Percentiles rank a stretch among this genome's conserved stretches.
Conservation (phyloP, 2,888 invertebrate genomes). For the Phalera bucephala region DNA sequence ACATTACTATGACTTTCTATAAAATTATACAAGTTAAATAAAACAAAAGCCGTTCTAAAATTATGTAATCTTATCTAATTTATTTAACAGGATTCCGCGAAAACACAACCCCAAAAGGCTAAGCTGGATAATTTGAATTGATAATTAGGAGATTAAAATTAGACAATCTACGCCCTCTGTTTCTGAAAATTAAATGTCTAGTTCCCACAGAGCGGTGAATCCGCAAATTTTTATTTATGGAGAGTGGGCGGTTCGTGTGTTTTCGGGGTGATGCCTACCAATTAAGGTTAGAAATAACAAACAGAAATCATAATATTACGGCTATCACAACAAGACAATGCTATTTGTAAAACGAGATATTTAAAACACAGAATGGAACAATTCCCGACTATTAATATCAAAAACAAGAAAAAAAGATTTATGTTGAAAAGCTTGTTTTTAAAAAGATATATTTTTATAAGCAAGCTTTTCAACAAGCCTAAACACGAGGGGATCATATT, state of each 20-base stretch:
- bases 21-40: constrained; percentile 7
- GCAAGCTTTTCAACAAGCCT: too few relatives aligned
- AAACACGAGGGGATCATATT: too few relatives aligned
- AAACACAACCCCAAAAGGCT: constrained; percentile 8
- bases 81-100: constrained; percentile 14
- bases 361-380: too few relatives aligned
- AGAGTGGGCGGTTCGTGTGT: constrained; percentile 2
- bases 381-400: too few relatives aligned
- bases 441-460: too few relatives aligned
- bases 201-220: constrained; percentile 4
- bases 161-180: constrained; percentile 1
- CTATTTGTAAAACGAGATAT: too few relatives aligned
- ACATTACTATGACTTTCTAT: too few relatives aligned
- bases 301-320: constrained; percentile 12
- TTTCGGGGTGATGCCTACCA: neutral
- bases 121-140: constrained; percentile 13
- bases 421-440: too few relatives aligned
- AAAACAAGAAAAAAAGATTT: too few relatives aligned
- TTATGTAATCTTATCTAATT: constrained; percentile 18
- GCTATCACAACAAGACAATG: too few relatives aligned
- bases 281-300: constrained; percentile 2
- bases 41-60: constrained; percentile 6
- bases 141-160: constrained; percentile 17
- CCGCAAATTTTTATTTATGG: constrained; percentile 13
- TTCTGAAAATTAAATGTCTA: constrained; percentile 8